Percentiles rank a stretch among this genome's conserved stretches.
Evolutionary conservation across 2,797 vertebrate genomes (phyloP).

Genomic region (Eremophila alpestris): DNA sequence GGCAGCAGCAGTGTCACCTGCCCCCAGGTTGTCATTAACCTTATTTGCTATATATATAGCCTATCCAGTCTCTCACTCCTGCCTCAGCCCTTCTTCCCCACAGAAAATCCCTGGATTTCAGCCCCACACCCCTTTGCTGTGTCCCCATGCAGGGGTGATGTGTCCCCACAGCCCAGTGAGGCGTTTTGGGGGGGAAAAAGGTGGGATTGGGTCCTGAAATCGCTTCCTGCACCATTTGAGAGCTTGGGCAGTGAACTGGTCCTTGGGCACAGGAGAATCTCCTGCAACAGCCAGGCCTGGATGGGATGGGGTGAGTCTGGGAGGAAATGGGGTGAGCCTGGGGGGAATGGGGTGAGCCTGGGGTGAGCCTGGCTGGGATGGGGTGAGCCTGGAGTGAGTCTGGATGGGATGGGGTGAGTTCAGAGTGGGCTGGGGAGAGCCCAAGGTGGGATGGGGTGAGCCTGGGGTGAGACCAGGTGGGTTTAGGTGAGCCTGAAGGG

Average conservation of each 20-base stretch:
- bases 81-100: not conserved
- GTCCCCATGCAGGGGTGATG: rapidly evolving
- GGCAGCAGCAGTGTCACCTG: not conserved
- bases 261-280: not conserved
- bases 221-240: not conserved
- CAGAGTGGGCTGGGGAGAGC: not conserved
- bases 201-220: not conserved
- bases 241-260: not conserved
- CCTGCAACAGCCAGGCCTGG: not conserved
- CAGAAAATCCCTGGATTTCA: not conserved
- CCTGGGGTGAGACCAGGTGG: not conserved
- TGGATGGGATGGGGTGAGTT: not conserved
- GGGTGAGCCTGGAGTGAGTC: not conserved
- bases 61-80: not conserved
- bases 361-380: not conserved
- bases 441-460: not conserved
- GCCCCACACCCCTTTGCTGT: rapidly evolving
- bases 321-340: not conserved
- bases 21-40: constrained; percentile 19
- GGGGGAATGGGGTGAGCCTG: rapidly evolving
- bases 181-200: rapidly evolving
- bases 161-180: rapidly evolving
- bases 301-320: no score
- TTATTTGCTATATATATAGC: not conserved
- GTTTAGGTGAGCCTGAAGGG: no score